Percentiles rank a stretch among this genome's conserved stretches.
phyloP scores from a whole-genome alignment of 2,888 invertebrate genomes.

The Lissonota sp. region DNA sequence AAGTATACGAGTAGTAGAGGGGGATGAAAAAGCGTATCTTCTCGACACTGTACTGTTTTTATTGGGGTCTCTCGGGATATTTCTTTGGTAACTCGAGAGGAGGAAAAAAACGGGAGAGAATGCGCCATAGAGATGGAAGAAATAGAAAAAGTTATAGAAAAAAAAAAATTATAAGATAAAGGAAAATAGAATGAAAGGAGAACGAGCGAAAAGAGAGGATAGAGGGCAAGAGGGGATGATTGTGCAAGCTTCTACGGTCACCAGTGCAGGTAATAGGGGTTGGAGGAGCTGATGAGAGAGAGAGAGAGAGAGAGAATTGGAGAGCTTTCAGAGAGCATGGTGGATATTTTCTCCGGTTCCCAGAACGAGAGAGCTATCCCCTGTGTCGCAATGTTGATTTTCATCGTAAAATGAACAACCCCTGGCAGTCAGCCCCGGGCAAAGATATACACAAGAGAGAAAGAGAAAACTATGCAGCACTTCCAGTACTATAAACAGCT shows the following conservation, averaged over 20 bases:
- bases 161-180: neutral
- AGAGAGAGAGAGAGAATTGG: constrained; percentile 1
- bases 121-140: neutral
- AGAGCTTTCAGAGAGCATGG: constrained; percentile 15
- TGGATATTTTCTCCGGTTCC: constrained; percentile 44
- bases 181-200: neutral
- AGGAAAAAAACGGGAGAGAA: constrained; percentile 1
- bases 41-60: constrained; percentile 3
- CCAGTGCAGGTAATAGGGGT: constrained; percentile 27
- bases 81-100: constrained; percentile 22
- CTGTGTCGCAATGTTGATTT: constrained; percentile 72
- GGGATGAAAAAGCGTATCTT: neutral
- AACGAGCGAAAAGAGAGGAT: neutral
- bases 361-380: constrained; percentile 33
- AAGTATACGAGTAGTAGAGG: constrained; percentile 17
- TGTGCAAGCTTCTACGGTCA: constrained; percentile 27
- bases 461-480: constrained; percentile 3
- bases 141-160: neutral
- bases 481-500: neutral
- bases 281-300: neutral
- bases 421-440: neutral
- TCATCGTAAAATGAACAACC: constrained; percentile 73
- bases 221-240: neutral
- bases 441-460: neutral
- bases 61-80: neutral